Conservation (phyloP, 2,888 invertebrate genomes). For the Mesopsocus fuscifrons region DNA sequence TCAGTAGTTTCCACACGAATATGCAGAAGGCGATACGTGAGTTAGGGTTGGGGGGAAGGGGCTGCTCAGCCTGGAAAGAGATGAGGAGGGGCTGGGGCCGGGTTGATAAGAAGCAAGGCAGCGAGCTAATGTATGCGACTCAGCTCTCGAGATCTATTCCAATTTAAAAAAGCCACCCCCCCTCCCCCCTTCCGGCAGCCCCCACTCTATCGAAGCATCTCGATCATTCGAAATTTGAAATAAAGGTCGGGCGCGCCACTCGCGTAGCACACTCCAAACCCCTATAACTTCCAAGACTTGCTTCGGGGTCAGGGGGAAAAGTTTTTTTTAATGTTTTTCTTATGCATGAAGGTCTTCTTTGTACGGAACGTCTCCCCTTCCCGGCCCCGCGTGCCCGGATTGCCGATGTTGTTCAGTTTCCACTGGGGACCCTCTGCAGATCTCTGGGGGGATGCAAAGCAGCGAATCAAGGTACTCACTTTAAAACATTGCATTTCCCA, state of each 20-base stretch:
- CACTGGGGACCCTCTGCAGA: no score
- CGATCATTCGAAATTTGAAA: constrained; percentile 10
- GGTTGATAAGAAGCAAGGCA: not conserved
- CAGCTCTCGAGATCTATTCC: constrained; percentile 9
- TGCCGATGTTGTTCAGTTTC: no score
- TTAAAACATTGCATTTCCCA: no score
- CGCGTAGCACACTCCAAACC: no score
- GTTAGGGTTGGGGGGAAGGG: not conserved
- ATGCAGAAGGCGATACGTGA: no score
- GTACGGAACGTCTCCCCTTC: not conserved
- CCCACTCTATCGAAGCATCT: constrained; percentile 3
- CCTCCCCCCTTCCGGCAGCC: constrained; percentile 5
- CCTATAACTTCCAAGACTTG: no score
- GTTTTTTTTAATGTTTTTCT: not conserved
- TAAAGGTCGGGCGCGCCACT: constrained; percentile 5
- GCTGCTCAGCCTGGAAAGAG: no score
- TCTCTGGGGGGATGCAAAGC: no score
- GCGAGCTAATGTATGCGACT: constrained; percentile 1
- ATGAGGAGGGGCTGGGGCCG: not conserved
- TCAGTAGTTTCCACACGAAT: no score
- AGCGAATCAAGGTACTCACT: no score
- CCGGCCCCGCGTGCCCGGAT: not conserved
- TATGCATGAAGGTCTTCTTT: not conserved
- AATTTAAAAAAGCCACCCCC: constrained; percentile 8
- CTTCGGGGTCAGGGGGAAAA: not conserved